Base-by-base conservation (phyloP, 2,113 vertebrate species). In the Heterotis niloticus region DNA sequence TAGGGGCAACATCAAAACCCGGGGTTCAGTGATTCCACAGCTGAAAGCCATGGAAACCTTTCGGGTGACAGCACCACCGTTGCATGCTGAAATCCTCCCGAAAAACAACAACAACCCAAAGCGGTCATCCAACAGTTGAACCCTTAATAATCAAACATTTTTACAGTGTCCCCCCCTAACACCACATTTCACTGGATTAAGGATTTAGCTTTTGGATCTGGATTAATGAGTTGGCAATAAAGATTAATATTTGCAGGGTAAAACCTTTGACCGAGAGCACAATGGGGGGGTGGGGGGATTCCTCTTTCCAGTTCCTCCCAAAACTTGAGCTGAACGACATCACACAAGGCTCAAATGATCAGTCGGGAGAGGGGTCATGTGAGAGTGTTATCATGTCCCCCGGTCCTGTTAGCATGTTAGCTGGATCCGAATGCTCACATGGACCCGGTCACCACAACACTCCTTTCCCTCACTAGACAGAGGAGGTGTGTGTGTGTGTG, bases 221-320 rank as follows among this genome's bases (percentile, higher is more conserved):
- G 85, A 90, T 91, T 90, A 91, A 83, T 62, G 85, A 86, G 84
- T 84, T 81, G 85, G 84, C 84, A 86, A 88, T 88, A 85, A 89
- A 88, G 86, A 90, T 88, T 88, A 87, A 90, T 88, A 85, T 82
- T 72, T 52, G 69, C 69, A 24, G 17, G 54, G 71, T 80, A 29
- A 29, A 65, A 54, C 29, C 59, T 81, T 26, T 26, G 65, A 51
- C 75, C 62, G 51, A 69, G 52, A 57, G 18, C 7, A 52, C 54
- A 78, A 52, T 80, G 75, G 54, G 29, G 9, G 16, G 34, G 56
- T 20, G 77, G 34, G 66, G 24, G 54, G 7, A 20, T 56, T 44
- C 60, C 51, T 79, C 28, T 17, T 65, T 73, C 28, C 34, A 66
- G 18, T 23, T 65, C 57, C 23, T 65, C 71, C 60, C 34, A n/a